These are phyloP conservation scores for Gavialis gangeticus DNA, from an alignment of 2,113 vertebrate species.

Conservation along the genomic window DNA sequence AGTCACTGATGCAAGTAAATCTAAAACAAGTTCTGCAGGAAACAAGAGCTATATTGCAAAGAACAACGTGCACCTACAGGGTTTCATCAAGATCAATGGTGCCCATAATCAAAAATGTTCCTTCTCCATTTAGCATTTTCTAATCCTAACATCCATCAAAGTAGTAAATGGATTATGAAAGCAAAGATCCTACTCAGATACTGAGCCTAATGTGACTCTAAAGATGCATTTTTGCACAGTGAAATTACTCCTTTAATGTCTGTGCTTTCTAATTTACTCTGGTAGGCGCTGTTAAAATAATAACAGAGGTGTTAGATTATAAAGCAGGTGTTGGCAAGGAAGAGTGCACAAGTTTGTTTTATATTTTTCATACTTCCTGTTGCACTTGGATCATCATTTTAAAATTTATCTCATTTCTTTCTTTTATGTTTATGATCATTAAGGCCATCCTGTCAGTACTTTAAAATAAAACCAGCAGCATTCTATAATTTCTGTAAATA, in stretches of 20 bases:
- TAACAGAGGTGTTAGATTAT: conserved; percentile 14
- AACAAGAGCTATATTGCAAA: not conserved
- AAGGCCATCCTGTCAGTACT: conserved; percentile 40
- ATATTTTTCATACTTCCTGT: conserved; percentile 40
- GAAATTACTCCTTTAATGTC: conserved; percentile 54
- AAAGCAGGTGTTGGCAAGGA: conserved; percentile 37
- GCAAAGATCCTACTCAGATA: not conserved
- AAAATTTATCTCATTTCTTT: conserved; percentile 37
- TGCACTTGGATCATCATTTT: conserved; percentile 34
- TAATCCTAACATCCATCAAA: conserved; percentile 26
- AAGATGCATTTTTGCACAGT: conserved; percentile 30
- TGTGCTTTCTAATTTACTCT: conserved; percentile 58
- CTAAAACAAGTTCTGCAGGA: not conserved
- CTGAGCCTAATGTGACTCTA: conserved; percentile 15
- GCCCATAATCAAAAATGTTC: conserved; percentile 9
- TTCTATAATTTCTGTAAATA: conserved; percentile 56
- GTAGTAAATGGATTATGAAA: conserved; percentile 20
- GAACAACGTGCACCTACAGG: not conserved
- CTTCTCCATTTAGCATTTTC: not conserved
- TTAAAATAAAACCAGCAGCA: conserved; percentile 55
- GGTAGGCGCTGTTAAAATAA: conserved; percentile 61
- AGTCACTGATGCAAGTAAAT: conserved; percentile 19
- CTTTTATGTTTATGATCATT: conserved; percentile 51
- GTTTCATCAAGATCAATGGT: conserved; percentile 30
- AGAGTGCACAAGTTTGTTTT: conserved; percentile 22